phyloP scores from a whole-genome alignment of 2,113 vertebrate species.

The Carassius carassius region DNA sequence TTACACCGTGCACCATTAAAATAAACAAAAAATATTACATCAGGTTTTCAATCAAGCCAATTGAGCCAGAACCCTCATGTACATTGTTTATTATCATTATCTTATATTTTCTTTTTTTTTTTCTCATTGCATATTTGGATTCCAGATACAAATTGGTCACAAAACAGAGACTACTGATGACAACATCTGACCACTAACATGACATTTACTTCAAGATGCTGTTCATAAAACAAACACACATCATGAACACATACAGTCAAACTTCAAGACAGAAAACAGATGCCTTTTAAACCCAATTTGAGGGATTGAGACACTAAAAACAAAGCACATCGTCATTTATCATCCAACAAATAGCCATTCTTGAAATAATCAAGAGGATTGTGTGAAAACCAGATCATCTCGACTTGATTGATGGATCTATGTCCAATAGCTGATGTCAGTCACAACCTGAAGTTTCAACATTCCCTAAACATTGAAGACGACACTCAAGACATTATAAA shows the following conservation, averaged over 20 bases:
- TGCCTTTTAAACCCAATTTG: neutral
- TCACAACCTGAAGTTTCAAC: slow-evolving; percentile 1
- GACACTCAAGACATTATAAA: slow-evolving; percentile 19
- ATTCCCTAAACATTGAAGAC: slow-evolving; percentile 13
- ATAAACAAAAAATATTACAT: slow-evolving; percentile 34
- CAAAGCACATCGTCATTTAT: neutral
- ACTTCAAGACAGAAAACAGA: slow-evolving; percentile 30
- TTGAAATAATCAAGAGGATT: neutral
- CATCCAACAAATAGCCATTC: neutral
- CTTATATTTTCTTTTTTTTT: slow-evolving; percentile 37
- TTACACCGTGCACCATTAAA: slow-evolving; percentile 44
- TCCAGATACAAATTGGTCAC: slow-evolving; percentile 56
- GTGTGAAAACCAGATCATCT: neutral
- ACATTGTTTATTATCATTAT: neutral
- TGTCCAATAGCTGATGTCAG: neutral
- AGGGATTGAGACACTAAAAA: slow-evolving; percentile 8
- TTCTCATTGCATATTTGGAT: slow-evolving; percentile 58
- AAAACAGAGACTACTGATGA: slow-evolving; percentile 57
- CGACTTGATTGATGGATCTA: neutral
- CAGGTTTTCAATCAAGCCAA: slow-evolving; percentile 22
- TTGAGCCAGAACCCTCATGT: slow-evolving; percentile 13
- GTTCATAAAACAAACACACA: slow-evolving; percentile 43
- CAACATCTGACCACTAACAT: slow-evolving; percentile 62
- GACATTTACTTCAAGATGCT: slow-evolving; percentile 57
- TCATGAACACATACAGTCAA: slow-evolving; percentile 36